Conservation (phyloP, 53 echinoderm and acorn worm genomes). For the Arbacia lixula region DNA sequence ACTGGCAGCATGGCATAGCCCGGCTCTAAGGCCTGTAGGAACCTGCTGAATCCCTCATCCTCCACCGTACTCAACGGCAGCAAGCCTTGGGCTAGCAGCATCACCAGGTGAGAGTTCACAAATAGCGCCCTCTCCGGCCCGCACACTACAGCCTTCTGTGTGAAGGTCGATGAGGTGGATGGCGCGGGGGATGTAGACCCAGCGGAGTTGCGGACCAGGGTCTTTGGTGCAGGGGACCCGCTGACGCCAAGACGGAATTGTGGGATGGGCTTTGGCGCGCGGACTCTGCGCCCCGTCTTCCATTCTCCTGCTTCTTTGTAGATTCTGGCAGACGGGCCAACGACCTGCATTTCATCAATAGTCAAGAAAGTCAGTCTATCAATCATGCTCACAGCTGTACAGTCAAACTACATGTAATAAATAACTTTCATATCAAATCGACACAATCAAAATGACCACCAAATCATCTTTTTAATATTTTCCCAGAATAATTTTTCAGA, state of each 20-base stretch:
- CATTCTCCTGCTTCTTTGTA: constrained; percentile 51
- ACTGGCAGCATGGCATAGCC: not conserved
- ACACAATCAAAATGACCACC: no score
- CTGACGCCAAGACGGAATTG: constrained; percentile 19
- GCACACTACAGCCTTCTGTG: not conserved
- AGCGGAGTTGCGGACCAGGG: not conserved
- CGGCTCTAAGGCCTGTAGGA: constrained; percentile 29
- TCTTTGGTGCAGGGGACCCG: constrained; percentile 9
- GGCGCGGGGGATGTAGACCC: not conserved
- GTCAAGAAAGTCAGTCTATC: no score
- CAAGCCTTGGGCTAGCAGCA: constrained; percentile 34
- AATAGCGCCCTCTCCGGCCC: constrained; percentile 34
- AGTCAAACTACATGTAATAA: no score
- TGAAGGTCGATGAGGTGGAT: not conserved
- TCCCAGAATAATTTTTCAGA: no score
- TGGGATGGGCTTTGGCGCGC: not conserved
- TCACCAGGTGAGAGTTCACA: constrained; percentile 30
- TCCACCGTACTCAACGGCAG: constrained; percentile 34
- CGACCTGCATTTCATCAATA: constrained; percentile 29
- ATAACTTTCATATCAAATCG: no score
- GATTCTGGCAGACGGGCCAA: constrained; percentile 42
- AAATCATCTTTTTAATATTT: no score
- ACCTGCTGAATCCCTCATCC: constrained; percentile 35
- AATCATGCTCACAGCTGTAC: no score
- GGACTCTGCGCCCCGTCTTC: constrained; percentile 13